Conservation (phyloP, 2,113 vertebrate genomes). For the Tragelaphus scriptus region DNA sequence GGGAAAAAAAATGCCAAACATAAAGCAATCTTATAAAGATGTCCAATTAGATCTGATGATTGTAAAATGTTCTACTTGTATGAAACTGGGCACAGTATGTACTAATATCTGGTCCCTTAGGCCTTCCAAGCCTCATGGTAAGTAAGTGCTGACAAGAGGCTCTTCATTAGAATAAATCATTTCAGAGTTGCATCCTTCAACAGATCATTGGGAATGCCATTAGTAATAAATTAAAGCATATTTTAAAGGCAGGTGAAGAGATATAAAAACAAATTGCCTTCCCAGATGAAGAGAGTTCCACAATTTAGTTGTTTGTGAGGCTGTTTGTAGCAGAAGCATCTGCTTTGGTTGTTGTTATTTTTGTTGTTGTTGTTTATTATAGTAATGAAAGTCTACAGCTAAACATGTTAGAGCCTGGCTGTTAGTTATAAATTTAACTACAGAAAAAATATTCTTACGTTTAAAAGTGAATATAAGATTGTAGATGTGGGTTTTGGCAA, state of each 20-base stretch:
- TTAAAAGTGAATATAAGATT: conserved; percentile 22
- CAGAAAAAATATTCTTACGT: conserved; percentile 19
- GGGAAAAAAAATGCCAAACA: background rate
- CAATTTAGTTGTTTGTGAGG: background rate
- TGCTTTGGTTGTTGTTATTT: background rate
- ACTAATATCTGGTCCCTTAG: conserved; percentile 66
- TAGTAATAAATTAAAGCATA: conserved; percentile 69
- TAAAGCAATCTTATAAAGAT: conserved; percentile 57
- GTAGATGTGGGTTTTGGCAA: background rate
- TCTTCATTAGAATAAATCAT: conserved; percentile 74
- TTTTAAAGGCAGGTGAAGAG: conserved; percentile 60
- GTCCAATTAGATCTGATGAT: conserved; percentile 70
- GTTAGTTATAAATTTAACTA: conserved; percentile 42
- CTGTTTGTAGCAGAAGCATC: background rate
- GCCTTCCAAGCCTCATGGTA: conserved; percentile 60
- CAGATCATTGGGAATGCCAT: conserved; percentile 70
- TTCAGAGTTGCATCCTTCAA: conserved; percentile 63
- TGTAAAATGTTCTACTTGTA: conserved; percentile 67
- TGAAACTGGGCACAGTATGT: conserved; percentile 56
- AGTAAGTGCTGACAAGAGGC: conserved; percentile 67
- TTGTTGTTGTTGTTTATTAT: background rate
- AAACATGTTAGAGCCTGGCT: background rate
- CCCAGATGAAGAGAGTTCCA: conserved; percentile 27
- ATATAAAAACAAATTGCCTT: conserved; percentile 55
- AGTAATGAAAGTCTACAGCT: conserved; percentile 30